Conservation (phyloP, 2,797 vertebrate species). For the Hoplostethus atlanticus region DNA sequence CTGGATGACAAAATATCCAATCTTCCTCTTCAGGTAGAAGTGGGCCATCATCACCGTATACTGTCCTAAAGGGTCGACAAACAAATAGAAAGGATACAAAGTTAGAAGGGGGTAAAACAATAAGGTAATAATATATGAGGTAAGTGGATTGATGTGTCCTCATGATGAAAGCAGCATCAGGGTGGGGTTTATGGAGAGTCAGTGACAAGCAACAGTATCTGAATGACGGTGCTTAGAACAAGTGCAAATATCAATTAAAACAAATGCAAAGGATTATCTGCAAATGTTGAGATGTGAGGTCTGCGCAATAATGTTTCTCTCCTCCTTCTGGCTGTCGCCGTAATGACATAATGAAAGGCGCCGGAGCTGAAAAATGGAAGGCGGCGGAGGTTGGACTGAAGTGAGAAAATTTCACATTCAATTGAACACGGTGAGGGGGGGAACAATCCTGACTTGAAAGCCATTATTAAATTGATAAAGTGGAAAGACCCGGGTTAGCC, state of each 20-base stretch:
- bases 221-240: not conserved
- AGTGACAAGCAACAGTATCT: not conserved
- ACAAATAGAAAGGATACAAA: slow-evolving; percentile 20
- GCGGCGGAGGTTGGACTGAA: not conserved
- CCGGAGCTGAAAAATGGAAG: not conserved
- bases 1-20: slow-evolving; percentile 97
- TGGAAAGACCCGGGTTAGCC: slow-evolving; percentile 21
- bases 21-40: slow-evolving; percentile 96
- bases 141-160: not conserved
- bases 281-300: not conserved
- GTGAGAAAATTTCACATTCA: slow-evolving; percentile 22
- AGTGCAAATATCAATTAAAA: slow-evolving; percentile 1
- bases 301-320: not conserved
- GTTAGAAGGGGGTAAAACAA: slow-evolving; percentile 13
- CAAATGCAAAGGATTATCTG: not conserved
- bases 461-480: slow-evolving; percentile 45
- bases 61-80: slow-evolving; percentile 83
- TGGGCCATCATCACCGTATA: slow-evolving; percentile 96
- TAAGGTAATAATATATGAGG: slow-evolving; percentile 18
- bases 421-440: slow-evolving; percentile 1
- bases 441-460: slow-evolving; percentile 30
- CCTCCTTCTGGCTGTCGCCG: slow-evolving; percentile 7
- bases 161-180: slow-evolving; percentile 8
- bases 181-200: not conserved
- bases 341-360: slow-evolving; percentile 44